Percentiles rank a stretch among this genome's conserved stretches.
Conservation (phyloP, 2,797 vertebrate species). For the Benthosema pterotum region DNA sequence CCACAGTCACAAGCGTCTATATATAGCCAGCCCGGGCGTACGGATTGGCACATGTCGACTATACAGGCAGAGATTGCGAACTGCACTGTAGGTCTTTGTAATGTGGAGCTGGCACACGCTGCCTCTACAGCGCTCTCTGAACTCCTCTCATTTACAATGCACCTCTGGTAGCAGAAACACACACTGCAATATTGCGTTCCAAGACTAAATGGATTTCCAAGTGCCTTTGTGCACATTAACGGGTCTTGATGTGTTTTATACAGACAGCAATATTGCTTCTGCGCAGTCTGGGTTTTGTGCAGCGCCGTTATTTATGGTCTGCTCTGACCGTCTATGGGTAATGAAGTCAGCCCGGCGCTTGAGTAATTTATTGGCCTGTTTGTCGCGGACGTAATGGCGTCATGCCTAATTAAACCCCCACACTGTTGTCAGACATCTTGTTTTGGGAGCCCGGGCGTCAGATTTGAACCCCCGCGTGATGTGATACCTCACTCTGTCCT, state of each 20-base stretch:
- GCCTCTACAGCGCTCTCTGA: slow-evolving; percentile 37
- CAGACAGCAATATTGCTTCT: slow-evolving; percentile 52
- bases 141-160: slow-evolving; percentile 59
- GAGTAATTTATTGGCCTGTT: slow-evolving; percentile 69
- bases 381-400: slow-evolving; percentile 45
- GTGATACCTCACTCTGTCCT: slow-evolving; percentile 42
- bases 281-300: slow-evolving; percentile 45
- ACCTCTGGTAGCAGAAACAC: slow-evolving; percentile 58
- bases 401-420: slow-evolving; percentile 66
- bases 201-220: slow-evolving; percentile 71
- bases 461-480: slow-evolving; percentile 36
- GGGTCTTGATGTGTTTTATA: slow-evolving; percentile 67
- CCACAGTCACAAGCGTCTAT: no score
- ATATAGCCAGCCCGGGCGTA: no score
- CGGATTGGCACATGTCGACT: no score
- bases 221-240: slow-evolving; percentile 64
- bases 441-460: slow-evolving; percentile 32
- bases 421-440: slow-evolving; percentile 39
- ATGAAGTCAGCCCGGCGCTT: slow-evolving; percentile 65
- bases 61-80: no score
- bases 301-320: slow-evolving; percentile 57
- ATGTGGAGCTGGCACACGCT: slow-evolving; percentile 56
- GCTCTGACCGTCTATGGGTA: slow-evolving; percentile 68
- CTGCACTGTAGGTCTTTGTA: slow-evolving; percentile 16
- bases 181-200: slow-evolving; percentile 62